phyloP scores from a whole-genome alignment of 2,888 invertebrate species.

The Eupithecia subfuscata region DNA sequence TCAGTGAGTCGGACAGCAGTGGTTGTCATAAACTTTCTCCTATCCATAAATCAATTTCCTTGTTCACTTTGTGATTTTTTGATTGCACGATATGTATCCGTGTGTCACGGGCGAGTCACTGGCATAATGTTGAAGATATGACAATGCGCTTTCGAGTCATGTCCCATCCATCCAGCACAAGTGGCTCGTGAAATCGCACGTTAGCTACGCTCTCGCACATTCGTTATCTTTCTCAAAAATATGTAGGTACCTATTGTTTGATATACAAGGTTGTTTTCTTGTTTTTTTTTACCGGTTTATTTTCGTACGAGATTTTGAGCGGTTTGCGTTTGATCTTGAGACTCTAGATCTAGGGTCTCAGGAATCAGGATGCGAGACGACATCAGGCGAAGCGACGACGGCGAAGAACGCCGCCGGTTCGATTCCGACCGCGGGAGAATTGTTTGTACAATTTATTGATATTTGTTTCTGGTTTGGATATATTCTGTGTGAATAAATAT shows the following conservation, averaged over 20 bases:
- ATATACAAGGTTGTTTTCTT: neutral
- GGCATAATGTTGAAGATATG: conserved; percentile 64
- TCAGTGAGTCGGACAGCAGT: too few species aligned
- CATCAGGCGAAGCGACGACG: too few species aligned
- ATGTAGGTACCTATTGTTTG: neutral
- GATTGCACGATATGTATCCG: conserved; percentile 34
- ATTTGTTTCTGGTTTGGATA: too few species aligned
- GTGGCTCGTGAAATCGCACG: conserved; percentile 64
- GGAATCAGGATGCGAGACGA: too few species aligned
- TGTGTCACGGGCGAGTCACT: conserved; percentile 47
- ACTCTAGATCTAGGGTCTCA: too few species aligned
- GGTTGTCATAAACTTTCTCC: neutral
- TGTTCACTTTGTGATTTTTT: conserved; percentile 1
- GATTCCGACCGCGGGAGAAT: too few species aligned
- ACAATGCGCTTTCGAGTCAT: conserved; percentile 70
- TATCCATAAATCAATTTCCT: neutral
- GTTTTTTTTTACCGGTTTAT: neutral
- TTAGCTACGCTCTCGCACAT: conserved; percentile 52
- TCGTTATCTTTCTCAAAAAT: conserved; percentile 45
- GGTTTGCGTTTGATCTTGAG: neutral
- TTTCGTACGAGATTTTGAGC: neutral
- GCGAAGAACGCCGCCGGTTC: too few species aligned
- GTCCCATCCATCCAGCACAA: conserved; percentile 63
- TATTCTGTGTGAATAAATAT: too few species aligned
- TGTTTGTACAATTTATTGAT: too few species aligned